Evolutionary conservation across 2,888 invertebrate genomes (phyloP), one percentile per base, ranked within the genome.

Genomic region (Rotaria macrura): DNA sequence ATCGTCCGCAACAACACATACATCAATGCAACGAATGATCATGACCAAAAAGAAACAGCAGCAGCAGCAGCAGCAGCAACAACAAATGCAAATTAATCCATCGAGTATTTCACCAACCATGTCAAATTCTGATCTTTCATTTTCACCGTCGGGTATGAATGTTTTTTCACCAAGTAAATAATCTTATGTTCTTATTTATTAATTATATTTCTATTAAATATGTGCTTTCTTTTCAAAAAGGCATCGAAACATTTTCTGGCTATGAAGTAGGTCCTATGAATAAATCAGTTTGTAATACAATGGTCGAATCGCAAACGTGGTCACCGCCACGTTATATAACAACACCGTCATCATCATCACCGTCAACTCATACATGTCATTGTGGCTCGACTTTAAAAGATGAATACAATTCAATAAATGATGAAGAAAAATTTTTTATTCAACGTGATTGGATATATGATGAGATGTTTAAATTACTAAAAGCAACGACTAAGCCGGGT

Each of bases 391-490:
- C 14, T 65, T 34, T 65, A 29, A 65, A 65, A 38, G 34, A 65
- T 65, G 65, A 65, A 34, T 65, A 20, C 34, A 65, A 34, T 65
- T 65, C 43, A 23, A 43, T 79, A n/a, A n/a, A 79, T 43, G 79
- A 79, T 43, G 79, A 79, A 2, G 79, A 79, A 34, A 79, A 79
- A 79, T n/a, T n/a, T 79, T 40, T 79, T 25, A 79, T 79, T 79
- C 40, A 79, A 43, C 79, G 79, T 43, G 43, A 79, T 43, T 79
- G 79, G 79, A 43, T 79, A 10, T 79, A 79, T n/a, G 79, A 79
- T 79, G 79, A 79, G 43, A 79, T 79, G 3, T 40, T 25, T 79
- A 79, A 79, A 79, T n/a, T 43, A 79, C n/a, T 79, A n/a, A 79
- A 43, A 79, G 43, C 25, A 25, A 79, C 79, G 14, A 43, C 79